Evolutionary conservation across 1,140 invertebrate species (phyloP).

Genomic region (Andrena cerasifolii): DNA sequence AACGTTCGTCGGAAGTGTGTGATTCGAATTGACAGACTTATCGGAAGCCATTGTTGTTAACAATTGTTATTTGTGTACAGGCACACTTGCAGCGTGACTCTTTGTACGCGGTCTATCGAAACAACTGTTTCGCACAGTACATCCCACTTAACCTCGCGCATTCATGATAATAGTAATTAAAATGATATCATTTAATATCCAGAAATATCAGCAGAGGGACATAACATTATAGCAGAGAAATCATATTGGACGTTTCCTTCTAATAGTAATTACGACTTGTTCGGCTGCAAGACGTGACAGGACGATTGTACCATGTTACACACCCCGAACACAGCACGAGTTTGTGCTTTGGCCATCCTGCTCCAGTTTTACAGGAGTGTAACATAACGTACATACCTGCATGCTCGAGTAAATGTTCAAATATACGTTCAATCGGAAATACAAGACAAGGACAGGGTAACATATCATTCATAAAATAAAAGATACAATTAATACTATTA

Average conservation of each 20-base stretch:
- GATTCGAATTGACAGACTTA: conserved; percentile 14
- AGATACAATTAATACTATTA: background rate
- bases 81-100: background rate
- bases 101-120: background rate
- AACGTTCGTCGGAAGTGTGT: conserved; percentile 20
- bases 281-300: no score
- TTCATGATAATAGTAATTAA: background rate
- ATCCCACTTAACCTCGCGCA: conserved; percentile 24
- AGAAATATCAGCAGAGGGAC: background rate
- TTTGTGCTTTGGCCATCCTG: background rate
- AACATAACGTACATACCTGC: no score
- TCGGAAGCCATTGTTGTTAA: conserved; percentile 51
- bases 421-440: background rate
- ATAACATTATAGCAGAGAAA: background rate
- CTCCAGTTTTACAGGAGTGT: background rate
- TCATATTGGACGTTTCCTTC: background rate
- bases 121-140: background rate
- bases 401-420: no score
- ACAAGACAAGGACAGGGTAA: no score
- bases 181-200: background rate
- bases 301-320: background rate
- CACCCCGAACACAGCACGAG: background rate
- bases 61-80: background rate
- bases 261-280: background rate
- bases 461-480: background rate